Percentiles rank a stretch among this genome's conserved stretches.
These are phyloP conservation scores for Ptyas mucosa DNA, from an alignment of 2,113 vertebrate genomes.

Conservation along the genomic window DNA sequence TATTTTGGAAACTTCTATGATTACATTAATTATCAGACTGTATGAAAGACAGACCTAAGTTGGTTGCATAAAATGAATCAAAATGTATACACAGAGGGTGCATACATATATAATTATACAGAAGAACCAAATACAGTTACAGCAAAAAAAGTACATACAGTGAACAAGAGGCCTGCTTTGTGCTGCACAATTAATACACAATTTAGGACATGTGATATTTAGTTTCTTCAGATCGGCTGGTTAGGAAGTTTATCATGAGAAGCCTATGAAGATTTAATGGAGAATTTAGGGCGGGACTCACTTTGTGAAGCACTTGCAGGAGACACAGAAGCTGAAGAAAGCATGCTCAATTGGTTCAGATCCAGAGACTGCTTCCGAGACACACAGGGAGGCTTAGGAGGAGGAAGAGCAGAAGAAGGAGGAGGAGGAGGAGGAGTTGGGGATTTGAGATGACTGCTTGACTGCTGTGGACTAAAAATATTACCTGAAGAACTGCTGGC, in stretches of 20 bases:
- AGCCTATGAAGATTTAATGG: constrained; percentile 67
- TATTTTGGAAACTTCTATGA: constrained; percentile 60
- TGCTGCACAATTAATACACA: constrained; percentile 63
- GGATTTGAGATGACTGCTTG: constrained; percentile 91
- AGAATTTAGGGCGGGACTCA: constrained; percentile 81
- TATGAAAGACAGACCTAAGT: constrained; percentile 56
- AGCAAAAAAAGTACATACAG: constrained; percentile 75
- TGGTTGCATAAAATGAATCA: constrained; percentile 62
- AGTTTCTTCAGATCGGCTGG: constrained; percentile 62
- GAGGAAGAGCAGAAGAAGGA: constrained; percentile 85
- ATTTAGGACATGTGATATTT: constrained; percentile 62
- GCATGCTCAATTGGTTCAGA: constrained; percentile 85
- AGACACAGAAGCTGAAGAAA: constrained; percentile 89
- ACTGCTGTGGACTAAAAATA: constrained; percentile 83
- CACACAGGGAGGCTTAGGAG: constrained; percentile 84
- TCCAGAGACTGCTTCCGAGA: constrained; percentile 94
- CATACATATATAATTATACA: constrained; percentile 71
- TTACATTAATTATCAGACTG: constrained; percentile 59
- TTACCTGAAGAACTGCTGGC: constrained; percentile 87
- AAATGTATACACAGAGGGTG: constrained; percentile 74
- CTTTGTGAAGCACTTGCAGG: constrained; percentile 93
- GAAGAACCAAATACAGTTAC: constrained; percentile 72
- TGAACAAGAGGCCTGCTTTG: constrained; percentile 69
- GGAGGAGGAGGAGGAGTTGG: constrained; percentile 90
- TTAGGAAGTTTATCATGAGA: constrained; percentile 62